These are phyloP conservation scores for Drosophila takahashii DNA, from an alignment of 1,140 invertebrate species.

Conservation along the genomic window DNA sequence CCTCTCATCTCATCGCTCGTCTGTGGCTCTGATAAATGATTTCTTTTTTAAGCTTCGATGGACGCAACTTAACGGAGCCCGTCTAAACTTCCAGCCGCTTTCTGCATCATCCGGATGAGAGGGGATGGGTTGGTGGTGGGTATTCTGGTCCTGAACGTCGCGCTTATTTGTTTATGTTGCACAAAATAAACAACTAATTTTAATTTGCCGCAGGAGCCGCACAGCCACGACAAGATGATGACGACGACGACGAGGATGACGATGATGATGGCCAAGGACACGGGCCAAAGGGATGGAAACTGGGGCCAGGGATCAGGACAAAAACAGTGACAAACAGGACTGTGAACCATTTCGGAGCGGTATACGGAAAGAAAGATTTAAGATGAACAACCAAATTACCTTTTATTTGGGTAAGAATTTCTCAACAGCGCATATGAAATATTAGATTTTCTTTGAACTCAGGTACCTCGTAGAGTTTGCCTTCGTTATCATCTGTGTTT, in stretches of 20 bases:
- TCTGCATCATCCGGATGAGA: slow-evolving; percentile 19
- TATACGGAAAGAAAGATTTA: neutral
- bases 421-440: too few relatives aligned
- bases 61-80: slow-evolving; percentile 43
- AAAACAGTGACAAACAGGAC: neutral
- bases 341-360: neutral
- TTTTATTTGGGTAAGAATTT: too few relatives aligned
- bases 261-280: slow-evolving; percentile 34
- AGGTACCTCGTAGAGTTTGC: too few relatives aligned
- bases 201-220: slow-evolving; percentile 80
- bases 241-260: slow-evolving; percentile 31
- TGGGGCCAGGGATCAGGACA: neutral
- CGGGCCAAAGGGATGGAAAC: slow-evolving; percentile 6
- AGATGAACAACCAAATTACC: neutral
- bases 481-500: too few relatives aligned
- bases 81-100: slow-evolving; percentile 6
- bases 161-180: slow-evolving; percentile 80
- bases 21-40: slow-evolving; percentile 53
- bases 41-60: slow-evolving; percentile 64
- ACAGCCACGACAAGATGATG: slow-evolving; percentile 55
- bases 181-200: slow-evolving; percentile 82
- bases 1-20: neutral
- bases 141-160: slow-evolving; percentile 38
- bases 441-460: too few relatives aligned
- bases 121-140: neutral